A percentile compares a stretch with the other conserved stretches of the same genome.
Evolutionary conservation across 1,140 invertebrate species (phyloP).

Genomic region (Drosophila nikananu): DNA sequence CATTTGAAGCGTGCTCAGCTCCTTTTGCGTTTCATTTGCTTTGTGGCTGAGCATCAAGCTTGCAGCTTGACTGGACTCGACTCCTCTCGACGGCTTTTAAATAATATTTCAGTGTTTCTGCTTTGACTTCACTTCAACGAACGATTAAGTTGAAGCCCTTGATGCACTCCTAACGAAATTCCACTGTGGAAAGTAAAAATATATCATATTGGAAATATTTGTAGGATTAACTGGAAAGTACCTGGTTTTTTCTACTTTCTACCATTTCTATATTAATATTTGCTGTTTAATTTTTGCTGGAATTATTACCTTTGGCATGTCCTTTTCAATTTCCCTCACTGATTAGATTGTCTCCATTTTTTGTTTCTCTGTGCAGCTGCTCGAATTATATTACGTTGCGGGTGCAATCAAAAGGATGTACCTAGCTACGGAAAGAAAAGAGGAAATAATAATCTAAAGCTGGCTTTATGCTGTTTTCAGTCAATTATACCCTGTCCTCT

Average conservation of each 20-base stretch:
- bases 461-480: conserved; percentile 66
- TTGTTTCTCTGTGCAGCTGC: conserved; percentile 29
- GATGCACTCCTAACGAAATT: neutral
- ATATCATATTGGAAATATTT: neutral
- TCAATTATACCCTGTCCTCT: conserved; percentile 64
- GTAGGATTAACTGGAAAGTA: too few species aligned
- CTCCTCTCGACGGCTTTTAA: conserved; percentile 42
- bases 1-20: conserved; percentile 60
- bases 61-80: conserved; percentile 34
- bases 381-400: conserved; percentile 48
- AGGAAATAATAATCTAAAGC: conserved; percentile 34
- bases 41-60: conserved; percentile 52
- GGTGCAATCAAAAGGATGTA: conserved; percentile 40
- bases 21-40: conserved; percentile 64
- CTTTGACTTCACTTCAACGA: conserved; percentile 41
- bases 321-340: neutral
- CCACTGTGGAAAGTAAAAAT: neutral
- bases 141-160: conserved; percentile 30
- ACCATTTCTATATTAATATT: neutral
- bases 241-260: too few species aligned
- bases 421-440: conserved; percentile 8
- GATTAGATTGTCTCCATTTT: conserved; percentile 17
- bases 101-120: conserved; percentile 55
- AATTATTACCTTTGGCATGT: too few species aligned
- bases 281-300: neutral